Conservation (phyloP, 1,140 invertebrate species). For the Nasonia giraulti region DNA sequence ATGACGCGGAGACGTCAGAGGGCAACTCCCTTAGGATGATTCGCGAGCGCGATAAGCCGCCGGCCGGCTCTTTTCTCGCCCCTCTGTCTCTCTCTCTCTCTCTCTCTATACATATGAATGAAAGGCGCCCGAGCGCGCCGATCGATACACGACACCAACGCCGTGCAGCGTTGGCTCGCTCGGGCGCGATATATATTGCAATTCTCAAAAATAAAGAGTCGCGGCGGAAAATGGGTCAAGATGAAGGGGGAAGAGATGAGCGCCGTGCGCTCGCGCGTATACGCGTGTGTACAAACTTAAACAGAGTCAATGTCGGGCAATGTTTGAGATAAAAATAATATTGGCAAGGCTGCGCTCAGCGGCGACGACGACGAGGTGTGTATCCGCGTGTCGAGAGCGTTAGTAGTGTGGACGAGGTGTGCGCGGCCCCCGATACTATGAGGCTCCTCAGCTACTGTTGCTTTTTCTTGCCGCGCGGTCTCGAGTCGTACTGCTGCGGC, state of each 20-base stretch:
- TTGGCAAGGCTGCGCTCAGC: constrained; percentile 51
- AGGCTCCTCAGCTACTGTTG: not conserved
- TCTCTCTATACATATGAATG: not conserved
- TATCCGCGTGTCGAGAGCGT: not conserved
- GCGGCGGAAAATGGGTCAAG: not conserved
- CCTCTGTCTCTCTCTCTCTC: too few relatives aligned
- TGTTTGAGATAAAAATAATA: constrained; percentile 60
- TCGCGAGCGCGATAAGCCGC: not conserved
- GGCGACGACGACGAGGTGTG: too few relatives aligned
- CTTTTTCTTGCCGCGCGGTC: not conserved
- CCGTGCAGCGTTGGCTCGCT: too few relatives aligned
- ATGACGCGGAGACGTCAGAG: not conserved
- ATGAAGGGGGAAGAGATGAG: not conserved
- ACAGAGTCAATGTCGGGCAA: constrained; percentile 40
- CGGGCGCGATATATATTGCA: not conserved
- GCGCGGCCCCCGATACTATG: not conserved
- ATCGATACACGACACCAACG: too few relatives aligned
- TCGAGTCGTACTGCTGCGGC: constrained; percentile 44
- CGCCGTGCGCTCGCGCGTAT: too few relatives aligned
- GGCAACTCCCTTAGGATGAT: not conserved
- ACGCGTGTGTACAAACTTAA: not conserved
- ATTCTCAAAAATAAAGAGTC: not conserved
- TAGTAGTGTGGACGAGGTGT: not conserved
- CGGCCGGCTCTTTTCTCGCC: not conserved
- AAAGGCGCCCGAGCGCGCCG: not conserved